A percentile compares a stretch with the other conserved stretches of the same genome.
Evolutionary conservation across 2,888 invertebrate species (phyloP).

Genomic region (Empis livida): DNA sequence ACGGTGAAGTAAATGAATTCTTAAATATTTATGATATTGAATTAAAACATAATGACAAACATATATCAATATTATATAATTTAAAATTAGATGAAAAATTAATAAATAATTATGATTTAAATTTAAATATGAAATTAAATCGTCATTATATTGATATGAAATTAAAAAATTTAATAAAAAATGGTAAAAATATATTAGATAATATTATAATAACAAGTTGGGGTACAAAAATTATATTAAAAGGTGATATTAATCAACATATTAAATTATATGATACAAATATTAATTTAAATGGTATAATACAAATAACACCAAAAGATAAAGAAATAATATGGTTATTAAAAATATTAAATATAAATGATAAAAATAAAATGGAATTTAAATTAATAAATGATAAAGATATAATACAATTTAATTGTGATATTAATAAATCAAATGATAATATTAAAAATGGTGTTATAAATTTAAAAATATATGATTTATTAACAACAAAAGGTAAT

Average conservation of each 20-base stretch:
- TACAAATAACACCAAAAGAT: constrained; percentile 22
- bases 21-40: constrained; percentile 44
- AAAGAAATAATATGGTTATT: constrained; percentile 23
- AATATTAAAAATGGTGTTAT: constrained; percentile 38
- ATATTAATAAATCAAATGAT: constrained; percentile 16
- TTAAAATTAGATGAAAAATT: constrained; percentile 33
- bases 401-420: constrained; percentile 7
- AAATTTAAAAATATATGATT: constrained; percentile 46
- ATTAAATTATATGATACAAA: constrained; percentile 23
- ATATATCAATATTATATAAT: constrained; percentile 39
- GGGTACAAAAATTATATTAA: constrained; percentile 25
- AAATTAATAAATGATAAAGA: constrained; percentile 21
- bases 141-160: constrained; percentile 24
- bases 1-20: constrained; percentile 45
- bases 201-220: constrained; percentile 25
- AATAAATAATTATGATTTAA: constrained; percentile 39
- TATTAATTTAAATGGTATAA: constrained; percentile 25
- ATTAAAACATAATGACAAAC: constrained; percentile 44
- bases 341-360: constrained; percentile 24
- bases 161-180: constrained; percentile 27
- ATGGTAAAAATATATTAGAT: constrained; percentile 23
- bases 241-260: constrained; percentile 27
- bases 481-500: constrained; percentile 48
- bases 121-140: constrained; percentile 42
- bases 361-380: constrained; percentile 32